Conservation (phyloP, 2,888 invertebrate genomes). For the Mylabris sibirica region DNA sequence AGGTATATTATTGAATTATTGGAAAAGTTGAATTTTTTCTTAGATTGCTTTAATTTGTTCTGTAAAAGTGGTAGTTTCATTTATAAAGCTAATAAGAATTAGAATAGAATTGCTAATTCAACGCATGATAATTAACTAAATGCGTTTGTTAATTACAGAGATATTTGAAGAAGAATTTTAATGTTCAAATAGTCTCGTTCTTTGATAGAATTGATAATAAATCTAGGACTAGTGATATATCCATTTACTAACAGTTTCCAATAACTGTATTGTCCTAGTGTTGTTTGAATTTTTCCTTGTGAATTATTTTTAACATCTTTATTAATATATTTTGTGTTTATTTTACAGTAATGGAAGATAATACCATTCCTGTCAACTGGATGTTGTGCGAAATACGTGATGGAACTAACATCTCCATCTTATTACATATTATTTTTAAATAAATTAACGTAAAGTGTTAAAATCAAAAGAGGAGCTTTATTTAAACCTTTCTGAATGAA, state of each 20-base stretch:
- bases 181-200: not conserved
- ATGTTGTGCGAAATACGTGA: conserved; percentile 35
- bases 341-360: conserved; percentile 41
- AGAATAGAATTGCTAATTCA: conserved; percentile 1
- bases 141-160: not conserved
- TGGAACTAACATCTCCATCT: conserved; percentile 33
- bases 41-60: conserved; percentile 20
- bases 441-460: conserved; percentile 18
- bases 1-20: conserved; percentile 36
- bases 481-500: not conserved
- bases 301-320: not conserved
- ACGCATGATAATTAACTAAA: not conserved
- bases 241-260: not conserved
- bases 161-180: not conserved
- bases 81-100: conserved; percentile 4
- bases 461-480: conserved; percentile 8
- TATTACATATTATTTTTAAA: conserved; percentile 40
- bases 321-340: conserved; percentile 23
- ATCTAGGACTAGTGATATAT: not conserved
- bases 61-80: conserved; percentile 6
- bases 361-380: conserved; percentile 20
- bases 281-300: not conserved
- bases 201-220: not conserved
- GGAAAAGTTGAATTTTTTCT: conserved; percentile 10
- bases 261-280: conserved; percentile 1